These are phyloP conservation scores for Ceratosolen solmsi DNA, from an alignment of 1,140 invertebrate genomes.

Conservation along the genomic window DNA sequence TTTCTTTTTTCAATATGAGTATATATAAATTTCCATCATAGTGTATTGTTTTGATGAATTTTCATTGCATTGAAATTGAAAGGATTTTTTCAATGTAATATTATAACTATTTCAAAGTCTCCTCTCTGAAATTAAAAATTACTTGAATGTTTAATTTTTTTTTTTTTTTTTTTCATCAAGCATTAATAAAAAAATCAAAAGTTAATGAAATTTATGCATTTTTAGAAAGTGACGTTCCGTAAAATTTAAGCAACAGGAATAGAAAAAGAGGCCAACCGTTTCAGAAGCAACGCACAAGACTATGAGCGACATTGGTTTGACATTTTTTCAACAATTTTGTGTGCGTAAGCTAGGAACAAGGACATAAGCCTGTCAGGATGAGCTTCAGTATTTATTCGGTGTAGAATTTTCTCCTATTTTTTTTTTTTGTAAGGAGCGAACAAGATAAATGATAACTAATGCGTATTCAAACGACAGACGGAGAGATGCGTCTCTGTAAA, in stretches of 20 bases:
- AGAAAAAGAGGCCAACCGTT: not conserved
- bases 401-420: constrained; percentile 13
- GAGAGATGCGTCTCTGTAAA: not conserved
- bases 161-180: too few species aligned
- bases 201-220: not conserved
- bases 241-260: not conserved
- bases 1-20: too few species aligned
- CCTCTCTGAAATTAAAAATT: too few species aligned
- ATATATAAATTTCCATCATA: too few species aligned
- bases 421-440: not conserved
- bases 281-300: not conserved
- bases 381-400: not conserved
- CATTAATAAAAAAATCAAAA: too few species aligned
- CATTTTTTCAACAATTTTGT: not conserved
- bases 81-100: too few species aligned
- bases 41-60: too few species aligned
- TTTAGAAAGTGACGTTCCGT: not conserved
- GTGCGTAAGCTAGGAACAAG: not conserved
- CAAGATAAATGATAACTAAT: not conserved
- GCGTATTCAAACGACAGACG: not conserved
- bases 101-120: too few species aligned
- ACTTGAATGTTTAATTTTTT: too few species aligned
- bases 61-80: too few species aligned
- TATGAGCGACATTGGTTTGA: not conserved
- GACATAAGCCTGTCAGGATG: not conserved